phyloP scores from a whole-genome alignment of 2,888 invertebrate species.

The Leucophora obtusa region DNA sequence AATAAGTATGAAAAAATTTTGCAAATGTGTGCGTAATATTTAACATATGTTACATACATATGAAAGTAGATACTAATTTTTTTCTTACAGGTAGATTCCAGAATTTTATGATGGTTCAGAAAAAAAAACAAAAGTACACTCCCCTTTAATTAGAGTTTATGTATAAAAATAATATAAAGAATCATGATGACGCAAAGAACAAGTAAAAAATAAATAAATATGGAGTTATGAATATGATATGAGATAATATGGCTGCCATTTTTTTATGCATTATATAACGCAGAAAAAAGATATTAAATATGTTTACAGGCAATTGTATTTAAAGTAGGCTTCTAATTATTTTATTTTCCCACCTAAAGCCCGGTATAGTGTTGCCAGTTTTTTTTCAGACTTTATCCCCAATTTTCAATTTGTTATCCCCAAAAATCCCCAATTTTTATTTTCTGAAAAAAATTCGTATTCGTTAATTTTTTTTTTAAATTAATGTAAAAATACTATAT shows the following conservation, averaged over 20 bases:
- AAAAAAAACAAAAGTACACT: conserved; percentile 24
- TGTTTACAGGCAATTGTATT: too few relatives aligned
- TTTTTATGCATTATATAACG: conserved; percentile 4
- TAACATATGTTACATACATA: not conserved
- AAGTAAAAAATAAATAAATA: conserved; percentile 23
- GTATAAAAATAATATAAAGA: conserved; percentile 13
- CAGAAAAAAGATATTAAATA: too few relatives aligned
- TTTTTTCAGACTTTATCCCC: too few relatives aligned
- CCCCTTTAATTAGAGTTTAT: conserved; percentile 63
- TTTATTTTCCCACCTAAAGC: too few relatives aligned
- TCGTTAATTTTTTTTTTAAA: too few relatives aligned
- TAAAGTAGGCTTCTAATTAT: too few relatives aligned
- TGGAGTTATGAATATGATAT: conserved; percentile 57
- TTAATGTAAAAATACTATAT: too few relatives aligned
- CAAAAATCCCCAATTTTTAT: too few relatives aligned
- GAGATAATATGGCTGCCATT: conserved; percentile 59
- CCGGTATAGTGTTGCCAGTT: too few relatives aligned
- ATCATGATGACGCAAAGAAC: conserved; percentile 39
- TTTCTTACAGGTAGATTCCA: not conserved
- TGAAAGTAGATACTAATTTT: not conserved
- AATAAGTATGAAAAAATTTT: not conserved
- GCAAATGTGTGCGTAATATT: conserved; percentile 1
- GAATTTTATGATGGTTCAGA: conserved; percentile 16
- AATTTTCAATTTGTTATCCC: too few relatives aligned
- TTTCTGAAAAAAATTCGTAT: too few relatives aligned